Conservation (phyloP, 2,113 vertebrate genomes). For the Thalassarche chlororhynchos region DNA sequence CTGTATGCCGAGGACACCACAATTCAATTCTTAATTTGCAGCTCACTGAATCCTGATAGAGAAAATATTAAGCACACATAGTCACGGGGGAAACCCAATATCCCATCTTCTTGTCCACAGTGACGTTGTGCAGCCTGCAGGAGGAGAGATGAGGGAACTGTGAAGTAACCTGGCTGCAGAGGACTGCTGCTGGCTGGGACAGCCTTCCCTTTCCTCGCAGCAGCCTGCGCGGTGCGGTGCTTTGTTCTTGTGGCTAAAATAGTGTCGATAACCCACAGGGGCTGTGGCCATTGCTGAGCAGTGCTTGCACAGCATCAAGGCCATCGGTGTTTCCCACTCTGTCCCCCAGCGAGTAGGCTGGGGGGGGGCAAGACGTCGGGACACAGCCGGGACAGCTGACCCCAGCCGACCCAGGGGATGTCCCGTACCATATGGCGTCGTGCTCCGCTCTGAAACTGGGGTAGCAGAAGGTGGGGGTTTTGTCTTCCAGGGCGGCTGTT, state of each 20-base stretch:
- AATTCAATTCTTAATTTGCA: background rate
- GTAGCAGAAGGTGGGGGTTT: background rate
- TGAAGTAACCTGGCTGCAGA: background rate
- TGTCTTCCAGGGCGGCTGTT: background rate
- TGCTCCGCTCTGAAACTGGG: background rate
- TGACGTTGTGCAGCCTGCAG: background rate
- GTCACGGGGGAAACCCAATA: background rate
- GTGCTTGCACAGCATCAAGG: background rate
- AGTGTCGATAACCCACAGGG: accelerated
- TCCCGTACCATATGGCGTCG: background rate
- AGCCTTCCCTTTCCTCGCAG: accelerated
- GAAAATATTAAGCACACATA: background rate
- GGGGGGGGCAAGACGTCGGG: background rate
- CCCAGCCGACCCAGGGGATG: no score
- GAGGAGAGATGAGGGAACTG: background rate
- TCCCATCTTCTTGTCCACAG: background rate
- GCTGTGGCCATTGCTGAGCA: background rate
- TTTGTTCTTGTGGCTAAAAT: background rate
- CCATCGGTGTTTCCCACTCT: background rate
- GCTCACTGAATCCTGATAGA: background rate
- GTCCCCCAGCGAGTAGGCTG: background rate
- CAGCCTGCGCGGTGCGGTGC: accelerated
- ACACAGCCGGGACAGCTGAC: background rate
- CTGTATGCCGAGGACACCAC: accelerated
- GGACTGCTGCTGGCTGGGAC: no score